Base-by-base conservation (phyloP, 2,113 vertebrate genomes). In the Anhinga anhinga region DNA sequence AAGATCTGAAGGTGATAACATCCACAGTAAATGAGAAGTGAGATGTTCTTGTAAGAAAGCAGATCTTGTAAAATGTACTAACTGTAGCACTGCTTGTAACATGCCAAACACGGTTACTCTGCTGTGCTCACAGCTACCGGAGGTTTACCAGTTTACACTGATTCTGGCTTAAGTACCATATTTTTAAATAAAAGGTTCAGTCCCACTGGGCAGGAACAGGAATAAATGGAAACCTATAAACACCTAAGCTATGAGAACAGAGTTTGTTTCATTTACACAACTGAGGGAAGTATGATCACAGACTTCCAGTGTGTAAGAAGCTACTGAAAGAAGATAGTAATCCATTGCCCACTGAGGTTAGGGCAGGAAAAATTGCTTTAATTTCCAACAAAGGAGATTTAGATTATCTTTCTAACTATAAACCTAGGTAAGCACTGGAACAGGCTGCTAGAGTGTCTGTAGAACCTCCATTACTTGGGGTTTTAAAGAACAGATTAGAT, bases 341-440 rank as follows among this genome's bases (percentile, higher is more conserved):
- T 90, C 78, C 78, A 82, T 80, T 90, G 78, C 62, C 45, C 36
- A 45, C 23, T 42, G 85, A 88, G 62, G 89, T 52, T 67, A 82
- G 65, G 61, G 49, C 55, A 90, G 42, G 45, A 82, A 94, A 93
- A 94, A 93, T 53, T 88, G 82, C 89, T 93, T 93, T 90, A 85
- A 90, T 93, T 93, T 88, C 83, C 34, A 85, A 42, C 78, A 94
- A 61, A 93, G 70, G 38, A 85, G 85, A 90, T 91, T 77, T 94
- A 86, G 70, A 44, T 82, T 93, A 81, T 94, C 89, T 91, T 91
- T 93, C 90, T 87, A 90, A 85, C 87, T 80, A 80, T 82, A 96
- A 94, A 95, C 70, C 30, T 80, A 80, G 74, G 78, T 79, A 82
- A 80, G 74, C 74, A 73, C 52, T 90, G 50, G 52, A 93, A 87